Base-by-base conservation (phyloP, 2,888 invertebrate species). In the Scaptomyza reducta region DNA sequence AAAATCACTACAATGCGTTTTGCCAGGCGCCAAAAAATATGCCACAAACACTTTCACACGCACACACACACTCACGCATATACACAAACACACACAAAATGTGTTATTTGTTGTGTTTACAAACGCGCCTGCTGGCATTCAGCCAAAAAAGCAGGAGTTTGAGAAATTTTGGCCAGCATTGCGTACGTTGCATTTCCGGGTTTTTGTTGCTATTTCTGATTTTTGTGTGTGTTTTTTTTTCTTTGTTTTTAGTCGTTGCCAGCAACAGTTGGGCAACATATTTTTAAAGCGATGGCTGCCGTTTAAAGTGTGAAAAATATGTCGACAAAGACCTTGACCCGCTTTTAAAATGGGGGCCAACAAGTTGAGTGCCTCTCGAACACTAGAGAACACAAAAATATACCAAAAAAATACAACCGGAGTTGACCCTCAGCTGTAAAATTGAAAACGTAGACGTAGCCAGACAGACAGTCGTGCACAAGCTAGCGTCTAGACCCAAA, bases 71-170 rank as follows among this genome's bases (percentile, higher is more conserved):
- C 57, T 35, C 58, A 58, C 46, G 46, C 41, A 44, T 38, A 42
- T 65, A 40, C 42, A 59, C 50, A 44, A 31, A 45, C 53, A 27
- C 38, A 57, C 47, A 55, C 72, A 27, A 77, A 79, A 59, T 78
- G 67, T 85, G 81, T 71, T 81, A 81, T 81, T 85, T 85, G 82
- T 77, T 82, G 85, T 83, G 80, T 83, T 83, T 80, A 83, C 80
- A 80, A 77, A 65, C 70, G 74, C 74, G 74, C 50, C 66, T 65
- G 62, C 62, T 72, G 75, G 62, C 77, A 55, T 47, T 57, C 50
- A 42, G 72, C 75, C 75, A 75, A 64, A 14, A 42, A 41, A 31
- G 49, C 22, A 18, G 49, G 35, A 35, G 51, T 18, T 25, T 50
- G 62, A 41, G 38, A 25, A 6, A 45, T 62, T 75, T 72, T 78